Percentiles rank a stretch among this genome's conserved stretches.
Evolutionary conservation across 2,888 invertebrate genomes (phyloP).

Genomic region (Carpatolechia fugitivella): DNA sequence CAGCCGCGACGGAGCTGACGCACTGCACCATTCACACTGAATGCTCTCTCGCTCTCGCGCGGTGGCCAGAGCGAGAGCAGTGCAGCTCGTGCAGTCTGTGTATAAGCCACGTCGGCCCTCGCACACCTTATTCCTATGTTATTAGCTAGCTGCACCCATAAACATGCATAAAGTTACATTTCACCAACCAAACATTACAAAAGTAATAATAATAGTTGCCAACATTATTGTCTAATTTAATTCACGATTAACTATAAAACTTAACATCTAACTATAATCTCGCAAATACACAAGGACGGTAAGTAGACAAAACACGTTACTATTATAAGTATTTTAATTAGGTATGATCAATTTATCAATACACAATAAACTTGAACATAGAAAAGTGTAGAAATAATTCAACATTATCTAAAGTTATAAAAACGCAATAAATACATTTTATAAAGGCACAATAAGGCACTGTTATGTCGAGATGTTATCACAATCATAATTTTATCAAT

Average conservation of each 20-base stretch:
- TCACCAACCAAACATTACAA: conserved; percentile 40
- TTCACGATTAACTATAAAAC: conserved; percentile 63
- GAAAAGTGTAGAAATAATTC: conserved; percentile 62
- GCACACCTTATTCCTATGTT: conserved; percentile 34
- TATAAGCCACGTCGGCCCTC: not conserved
- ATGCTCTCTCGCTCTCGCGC: not conserved
- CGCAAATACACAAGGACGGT: conserved; percentile 78
- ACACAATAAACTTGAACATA: conserved; percentile 56
- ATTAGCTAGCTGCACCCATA: conserved; percentile 56
- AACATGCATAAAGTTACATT: conserved; percentile 47
- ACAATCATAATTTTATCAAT: conserved; percentile 59
- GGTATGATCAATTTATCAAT: conserved; percentile 51
- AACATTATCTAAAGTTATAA: conserved; percentile 65
- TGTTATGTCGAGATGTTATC: conserved; percentile 74
- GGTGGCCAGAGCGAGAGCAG: not conserved
- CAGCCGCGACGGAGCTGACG: not conserved
- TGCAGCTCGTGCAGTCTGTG: not conserved
- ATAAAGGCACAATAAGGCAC: conserved; percentile 78
- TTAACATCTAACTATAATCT: conserved; percentile 72
- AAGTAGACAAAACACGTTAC: conserved; percentile 69
- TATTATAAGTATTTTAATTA: conserved; percentile 63
- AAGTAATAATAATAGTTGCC: conserved; percentile 58
- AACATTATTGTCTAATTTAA: conserved; percentile 60
- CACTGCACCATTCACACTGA: conserved; percentile 9
- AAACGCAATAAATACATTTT: conserved; percentile 68